Evolutionary conservation across 2,888 invertebrate genomes (phyloP).

Genomic region (Balanococcus diminutus): DNA sequence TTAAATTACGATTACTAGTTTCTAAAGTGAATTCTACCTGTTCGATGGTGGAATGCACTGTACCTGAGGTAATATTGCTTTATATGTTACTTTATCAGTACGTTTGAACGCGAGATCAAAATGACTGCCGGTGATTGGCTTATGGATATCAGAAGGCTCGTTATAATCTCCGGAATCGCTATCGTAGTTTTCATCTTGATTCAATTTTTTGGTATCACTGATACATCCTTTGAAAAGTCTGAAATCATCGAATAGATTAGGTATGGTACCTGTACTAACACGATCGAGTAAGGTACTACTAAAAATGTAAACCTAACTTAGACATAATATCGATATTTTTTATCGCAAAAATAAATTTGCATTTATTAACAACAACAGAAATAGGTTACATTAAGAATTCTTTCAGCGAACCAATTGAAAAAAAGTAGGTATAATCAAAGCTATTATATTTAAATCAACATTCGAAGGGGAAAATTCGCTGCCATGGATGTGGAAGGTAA

Average conservation of each 20-base stretch:
- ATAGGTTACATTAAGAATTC: background rate
- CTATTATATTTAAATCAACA: too few relatives aligned
- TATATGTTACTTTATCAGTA: conserved; percentile 58
- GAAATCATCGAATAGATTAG: background rate
- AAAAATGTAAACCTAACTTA: background rate
- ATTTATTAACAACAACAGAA: background rate
- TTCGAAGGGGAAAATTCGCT: too few relatives aligned
- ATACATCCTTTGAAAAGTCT: background rate
- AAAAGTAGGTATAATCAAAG: too few relatives aligned
- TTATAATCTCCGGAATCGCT: conserved; percentile 31
- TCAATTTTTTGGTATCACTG: background rate
- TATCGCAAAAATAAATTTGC: background rate
- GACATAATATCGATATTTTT: background rate
- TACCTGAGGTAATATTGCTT: conserved; percentile 64
- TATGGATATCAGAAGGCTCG: conserved; percentile 19
- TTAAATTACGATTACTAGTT: background rate
- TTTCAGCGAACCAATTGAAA: too few relatives aligned
- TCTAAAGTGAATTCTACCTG: background rate
- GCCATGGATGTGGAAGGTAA: too few relatives aligned
- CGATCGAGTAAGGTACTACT: too few relatives aligned
- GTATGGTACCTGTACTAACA: too few relatives aligned
- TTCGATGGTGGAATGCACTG: conserved; percentile 56
- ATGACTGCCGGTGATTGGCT: conserved; percentile 57
- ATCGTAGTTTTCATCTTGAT: conserved; percentile 2
- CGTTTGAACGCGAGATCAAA: conserved; percentile 59